Base-by-base conservation (phyloP, 2,797 vertebrate genomes). In the Danio choprae region DNA sequence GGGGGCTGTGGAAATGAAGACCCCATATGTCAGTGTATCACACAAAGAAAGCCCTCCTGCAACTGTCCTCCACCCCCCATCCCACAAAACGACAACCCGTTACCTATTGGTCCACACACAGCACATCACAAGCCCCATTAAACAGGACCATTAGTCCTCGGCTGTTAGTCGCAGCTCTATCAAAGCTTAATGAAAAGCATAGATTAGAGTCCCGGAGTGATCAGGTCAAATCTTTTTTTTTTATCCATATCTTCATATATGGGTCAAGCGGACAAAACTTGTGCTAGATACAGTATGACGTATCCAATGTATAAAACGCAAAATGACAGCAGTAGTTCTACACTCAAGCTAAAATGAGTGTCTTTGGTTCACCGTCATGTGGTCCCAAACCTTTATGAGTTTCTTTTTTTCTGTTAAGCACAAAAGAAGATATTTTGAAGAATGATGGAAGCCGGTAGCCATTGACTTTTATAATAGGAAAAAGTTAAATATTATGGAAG, bases 1-100 rank as follows among this genome's bases (percentile, higher is more conserved):
- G 81, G 83, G 76, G 72, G 53, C 48, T 79, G 76, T 73, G 75
- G 62, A 81, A 60, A 58, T 84, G 56, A 81, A 79, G 74, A 78
- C 72, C 77, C 85, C 88, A 88, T 87, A 89, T 89, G 88, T 88
- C 85, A 83, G 74, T 76, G 81, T 69, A 87, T 72, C 53, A 64
- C 84, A 87, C 83, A 87, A 86, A 87, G 87, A 80, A 86, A 41
- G 67, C 48, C 62, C 22, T 62, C 46, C 76, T 55, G 63, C 13
- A 43, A 79, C 74, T 65, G 36, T 70, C 77, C 43, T 70, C 81
- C 72, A 77, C 56, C 71, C 48, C 44, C 68, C 65, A 41, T 53
- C 78, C 63, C 1, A 18, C 72, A 63, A 69, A 74, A 79, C 15
- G 29, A 79, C 59, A 55, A 29, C 53, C 59, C 20, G 40, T 12